These are phyloP conservation scores for Papilio dardanus DNA, from an alignment of 1,140 invertebrate genomes.

Conservation along the genomic window DNA sequence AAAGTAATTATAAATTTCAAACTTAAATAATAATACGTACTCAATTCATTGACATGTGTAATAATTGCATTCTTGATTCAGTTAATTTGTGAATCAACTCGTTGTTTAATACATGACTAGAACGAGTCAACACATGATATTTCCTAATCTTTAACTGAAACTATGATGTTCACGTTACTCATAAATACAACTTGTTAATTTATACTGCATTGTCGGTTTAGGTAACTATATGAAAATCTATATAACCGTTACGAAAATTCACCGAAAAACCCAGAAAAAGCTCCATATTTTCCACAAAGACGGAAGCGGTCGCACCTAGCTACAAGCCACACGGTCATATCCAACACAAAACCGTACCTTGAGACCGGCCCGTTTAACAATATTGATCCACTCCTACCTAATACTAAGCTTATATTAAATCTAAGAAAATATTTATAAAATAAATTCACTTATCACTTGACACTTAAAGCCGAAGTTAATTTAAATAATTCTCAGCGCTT, in stretches of 20 bases:
- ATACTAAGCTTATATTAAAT: slow-evolving; percentile 66
- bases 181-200: background rate
- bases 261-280: slow-evolving; percentile 47
- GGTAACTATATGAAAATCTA: background rate
- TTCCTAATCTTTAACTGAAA: background rate
- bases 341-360: slow-evolving; percentile 74
- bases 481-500: slow-evolving; percentile 58
- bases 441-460: slow-evolving; percentile 22
- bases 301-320: slow-evolving; percentile 67
- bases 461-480: slow-evolving; percentile 18
- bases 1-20: no score
- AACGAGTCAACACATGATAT: background rate
- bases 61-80: background rate
- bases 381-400: slow-evolving; percentile 58
- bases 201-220: background rate
- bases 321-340: slow-evolving; percentile 78
- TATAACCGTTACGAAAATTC: background rate
- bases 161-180: background rate
- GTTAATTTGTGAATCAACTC: slow-evolving; percentile 6
- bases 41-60: background rate
- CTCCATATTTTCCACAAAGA: slow-evolving; percentile 61
- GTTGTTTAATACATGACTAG: background rate
- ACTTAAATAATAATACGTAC: no score
- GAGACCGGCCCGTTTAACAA: slow-evolving; percentile 56
- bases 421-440: slow-evolving; percentile 43